Evolutionary conservation across 2,797 vertebrate genomes (phyloP).

Genomic region (Melanotaenia maccullochi): DNA sequence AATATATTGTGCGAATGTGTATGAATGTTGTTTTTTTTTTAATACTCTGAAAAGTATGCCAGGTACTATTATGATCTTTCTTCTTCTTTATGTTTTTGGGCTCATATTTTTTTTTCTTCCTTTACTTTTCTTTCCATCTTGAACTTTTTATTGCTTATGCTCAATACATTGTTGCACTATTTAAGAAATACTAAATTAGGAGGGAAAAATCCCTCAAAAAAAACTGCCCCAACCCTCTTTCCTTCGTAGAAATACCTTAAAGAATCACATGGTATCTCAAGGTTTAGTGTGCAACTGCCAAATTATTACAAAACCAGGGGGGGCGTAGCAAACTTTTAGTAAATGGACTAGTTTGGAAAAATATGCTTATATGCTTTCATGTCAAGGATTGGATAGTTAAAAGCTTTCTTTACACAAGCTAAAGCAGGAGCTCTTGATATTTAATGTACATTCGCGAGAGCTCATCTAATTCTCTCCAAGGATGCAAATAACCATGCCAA

Average conservation of each 20-base stretch:
- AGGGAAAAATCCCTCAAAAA: slow-evolving; percentile 28
- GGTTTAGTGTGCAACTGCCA: slow-evolving; percentile 41
- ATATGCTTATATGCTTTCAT: slow-evolving; percentile 10
- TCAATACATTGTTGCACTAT: slow-evolving; percentile 79
- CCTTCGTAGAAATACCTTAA: slow-evolving; percentile 19
- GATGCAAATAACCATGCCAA: slow-evolving; percentile 8
- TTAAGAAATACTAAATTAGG: slow-evolving; percentile 49
- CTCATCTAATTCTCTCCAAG: slow-evolving; percentile 7
- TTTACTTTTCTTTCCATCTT: slow-evolving; percentile 62
- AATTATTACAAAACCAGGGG: slow-evolving; percentile 36
- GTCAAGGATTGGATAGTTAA: not conserved
- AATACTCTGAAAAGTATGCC: slow-evolving; percentile 78
- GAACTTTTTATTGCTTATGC: slow-evolving; percentile 72
- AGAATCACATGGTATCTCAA: slow-evolving; percentile 40
- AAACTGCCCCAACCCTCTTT: not conserved
- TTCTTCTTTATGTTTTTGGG: slow-evolving; percentile 54
- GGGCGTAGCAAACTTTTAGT: slow-evolving; percentile 23
- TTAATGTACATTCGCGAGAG: not conserved
- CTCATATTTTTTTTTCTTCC: slow-evolving; percentile 55
- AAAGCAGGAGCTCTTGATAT: not conserved
- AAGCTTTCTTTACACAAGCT: not conserved
- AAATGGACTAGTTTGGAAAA: slow-evolving; percentile 15
- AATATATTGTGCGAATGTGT: slow-evolving; percentile 84
- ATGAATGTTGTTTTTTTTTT: slow-evolving; percentile 80
- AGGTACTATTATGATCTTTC: slow-evolving; percentile 66